Evolutionary conservation across 2,113 vertebrate genomes (phyloP).

Genomic region (Xiphophorus couchianus): DNA sequence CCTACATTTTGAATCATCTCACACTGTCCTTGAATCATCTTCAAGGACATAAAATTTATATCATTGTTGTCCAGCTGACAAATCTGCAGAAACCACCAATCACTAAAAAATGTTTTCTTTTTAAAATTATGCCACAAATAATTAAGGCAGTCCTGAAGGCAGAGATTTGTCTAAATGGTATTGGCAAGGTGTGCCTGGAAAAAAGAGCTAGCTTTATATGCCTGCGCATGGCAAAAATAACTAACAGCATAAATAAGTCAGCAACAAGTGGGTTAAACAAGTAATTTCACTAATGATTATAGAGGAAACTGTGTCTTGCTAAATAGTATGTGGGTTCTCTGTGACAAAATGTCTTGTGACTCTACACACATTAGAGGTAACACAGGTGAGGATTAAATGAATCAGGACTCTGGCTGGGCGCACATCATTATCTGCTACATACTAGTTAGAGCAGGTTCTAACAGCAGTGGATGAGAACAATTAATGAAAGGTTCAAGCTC

Average conservation of each 20-base stretch:
- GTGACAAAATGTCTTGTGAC: conserved; percentile 9
- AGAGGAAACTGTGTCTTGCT: conserved; percentile 7
- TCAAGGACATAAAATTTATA: too few relatives aligned
- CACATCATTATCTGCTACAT: conserved; percentile 48
- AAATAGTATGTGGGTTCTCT: conserved; percentile 12
- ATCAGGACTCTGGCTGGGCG: conserved; percentile 21
- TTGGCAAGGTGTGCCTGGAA: not conserved
- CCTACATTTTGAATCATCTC: too few relatives aligned
- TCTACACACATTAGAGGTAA: not conserved
- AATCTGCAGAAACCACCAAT: too few relatives aligned
- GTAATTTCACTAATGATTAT: not conserved
- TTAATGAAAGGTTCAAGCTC: conserved; percentile 64
- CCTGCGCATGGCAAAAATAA: too few relatives aligned
- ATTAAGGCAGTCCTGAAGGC: not conserved
- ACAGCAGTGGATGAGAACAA: conserved; percentile 50
- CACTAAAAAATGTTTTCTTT: too few relatives aligned
- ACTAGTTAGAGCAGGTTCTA: conserved; percentile 17
- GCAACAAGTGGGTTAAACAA: too few relatives aligned
- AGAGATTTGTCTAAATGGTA: not conserved
- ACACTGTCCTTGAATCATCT: too few relatives aligned
- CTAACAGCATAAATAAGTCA: not conserved
- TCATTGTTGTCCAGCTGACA: too few relatives aligned
- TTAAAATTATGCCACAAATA: too few relatives aligned
- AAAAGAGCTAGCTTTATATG: too few relatives aligned
- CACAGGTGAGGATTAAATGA: conserved; percentile 43